These are phyloP conservation scores for Aplocera efformata DNA, from an alignment of 2,888 invertebrate genomes.

Conservation along the genomic window DNA sequence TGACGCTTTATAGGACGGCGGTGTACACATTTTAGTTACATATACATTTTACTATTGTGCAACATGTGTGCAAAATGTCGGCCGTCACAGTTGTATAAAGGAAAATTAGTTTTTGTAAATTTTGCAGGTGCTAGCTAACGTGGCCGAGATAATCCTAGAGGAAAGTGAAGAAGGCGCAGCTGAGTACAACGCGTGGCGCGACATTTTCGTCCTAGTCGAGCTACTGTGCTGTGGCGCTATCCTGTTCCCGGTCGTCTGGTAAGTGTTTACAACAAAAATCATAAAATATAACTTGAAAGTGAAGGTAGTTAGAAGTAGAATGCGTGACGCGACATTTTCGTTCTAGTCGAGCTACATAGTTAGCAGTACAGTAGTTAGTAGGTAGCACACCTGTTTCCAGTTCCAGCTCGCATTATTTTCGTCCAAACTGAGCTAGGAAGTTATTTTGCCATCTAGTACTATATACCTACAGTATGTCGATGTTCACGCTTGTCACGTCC, in stretches of 20 bases:
- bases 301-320: slow-evolving; percentile 94
- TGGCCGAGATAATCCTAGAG: slow-evolving; percentile 97
- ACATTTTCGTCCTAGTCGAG: slow-evolving; percentile 96
- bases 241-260: slow-evolving; percentile 98
- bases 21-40: no score
- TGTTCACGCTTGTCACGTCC: no score
- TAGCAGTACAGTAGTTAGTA: no score
- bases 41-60: no score
- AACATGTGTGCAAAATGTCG: background rate
- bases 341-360: slow-evolving; percentile 94
- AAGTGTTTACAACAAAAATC: no score
- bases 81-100: background rate
- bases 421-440: no score
- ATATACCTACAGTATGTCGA: no score
- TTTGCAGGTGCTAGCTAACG: slow-evolving; percentile 93
- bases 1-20: no score
- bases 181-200: slow-evolving; percentile 94
- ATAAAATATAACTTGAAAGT: no score
- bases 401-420: no score
- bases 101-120: background rate
- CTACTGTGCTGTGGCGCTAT: slow-evolving; percentile 97
- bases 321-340: slow-evolving; percentile 95
- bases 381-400: no score
- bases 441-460: no score
- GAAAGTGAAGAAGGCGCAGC: slow-evolving; percentile 97